A percentile compares a stretch with the other conserved stretches of the same genome.
Evolutionary conservation across 2,888 invertebrate genomes (phyloP).

Genomic region (Desoria tigrina): DNA sequence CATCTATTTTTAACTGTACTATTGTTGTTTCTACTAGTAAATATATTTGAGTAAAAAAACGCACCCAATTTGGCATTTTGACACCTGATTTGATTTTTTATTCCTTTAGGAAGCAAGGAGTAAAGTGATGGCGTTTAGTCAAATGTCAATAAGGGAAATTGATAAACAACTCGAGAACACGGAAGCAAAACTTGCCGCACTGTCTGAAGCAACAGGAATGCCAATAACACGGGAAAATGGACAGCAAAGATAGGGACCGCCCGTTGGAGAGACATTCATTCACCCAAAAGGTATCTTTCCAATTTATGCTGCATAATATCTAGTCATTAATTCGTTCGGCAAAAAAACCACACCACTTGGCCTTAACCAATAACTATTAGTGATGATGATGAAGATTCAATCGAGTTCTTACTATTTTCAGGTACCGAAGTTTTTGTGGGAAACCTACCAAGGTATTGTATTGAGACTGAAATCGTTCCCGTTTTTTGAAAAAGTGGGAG

Average conservation of each 20-base stretch:
- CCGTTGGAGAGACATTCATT: slow-evolving; percentile 60
- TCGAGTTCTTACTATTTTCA: too few relatives aligned
- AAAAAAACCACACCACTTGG: not conserved
- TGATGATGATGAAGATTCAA: too few relatives aligned
- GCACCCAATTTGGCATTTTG: too few relatives aligned
- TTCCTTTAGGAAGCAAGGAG: too few relatives aligned
- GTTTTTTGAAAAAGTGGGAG: slow-evolving; percentile 68
- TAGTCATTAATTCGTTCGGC: not conserved
- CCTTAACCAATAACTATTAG: not conserved
- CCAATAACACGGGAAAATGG: slow-evolving; percentile 73
- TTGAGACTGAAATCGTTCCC: slow-evolving; percentile 73
- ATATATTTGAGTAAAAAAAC: too few relatives aligned
- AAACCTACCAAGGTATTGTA: slow-evolving; percentile 73
- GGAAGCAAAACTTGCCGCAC: slow-evolving; percentile 3
- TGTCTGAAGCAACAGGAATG: slow-evolving; percentile 35
- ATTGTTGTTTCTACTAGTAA: too few relatives aligned
- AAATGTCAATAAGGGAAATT: not conserved
- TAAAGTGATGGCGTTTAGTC: not conserved
- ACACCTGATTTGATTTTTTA: too few relatives aligned
- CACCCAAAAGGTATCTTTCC: slow-evolving; percentile 59
- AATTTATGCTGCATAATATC: too few relatives aligned
- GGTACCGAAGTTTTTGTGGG: slow-evolving; percentile 72
- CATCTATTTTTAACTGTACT: too few relatives aligned
- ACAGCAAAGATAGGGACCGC: slow-evolving; percentile 72
- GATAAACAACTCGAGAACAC: not conserved